phyloP scores from a whole-genome alignment of 2,113 vertebrate genomes.

The Myotis davidii region DNA sequence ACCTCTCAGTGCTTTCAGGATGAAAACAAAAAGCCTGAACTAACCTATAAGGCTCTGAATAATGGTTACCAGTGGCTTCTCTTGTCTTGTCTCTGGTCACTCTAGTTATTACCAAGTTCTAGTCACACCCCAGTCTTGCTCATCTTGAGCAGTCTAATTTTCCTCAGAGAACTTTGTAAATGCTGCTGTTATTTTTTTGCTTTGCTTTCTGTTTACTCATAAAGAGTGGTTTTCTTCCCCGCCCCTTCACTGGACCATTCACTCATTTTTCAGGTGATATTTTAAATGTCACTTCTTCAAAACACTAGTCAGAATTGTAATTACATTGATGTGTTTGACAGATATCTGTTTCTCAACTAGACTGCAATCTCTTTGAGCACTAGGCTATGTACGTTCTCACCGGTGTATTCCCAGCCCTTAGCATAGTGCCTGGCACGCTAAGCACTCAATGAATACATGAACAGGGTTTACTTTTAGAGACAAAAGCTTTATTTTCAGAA shows the following conservation, averaged over 20 bases:
- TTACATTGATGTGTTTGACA: not conserved
- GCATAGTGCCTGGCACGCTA: no score
- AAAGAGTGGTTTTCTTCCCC: not conserved
- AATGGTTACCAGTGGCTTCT: not conserved
- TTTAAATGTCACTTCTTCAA: constrained; percentile 32
- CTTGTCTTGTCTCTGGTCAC: not conserved
- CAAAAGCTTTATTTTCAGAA: not conserved
- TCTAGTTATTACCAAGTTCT: not conserved
- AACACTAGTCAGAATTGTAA: not conserved
- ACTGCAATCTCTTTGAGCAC: not conserved
- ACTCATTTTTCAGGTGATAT: not conserved
- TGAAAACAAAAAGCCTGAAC: not conserved
- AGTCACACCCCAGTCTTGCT: not conserved
- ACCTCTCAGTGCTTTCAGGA: not conserved
- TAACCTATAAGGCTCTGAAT: not conserved
- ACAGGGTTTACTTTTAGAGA: not conserved
- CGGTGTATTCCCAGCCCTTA: no score
- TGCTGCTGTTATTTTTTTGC: not conserved
- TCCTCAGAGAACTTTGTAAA: not conserved
- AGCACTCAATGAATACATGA: no score
- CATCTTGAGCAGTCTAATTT: not conserved
- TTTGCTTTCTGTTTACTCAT: not conserved
- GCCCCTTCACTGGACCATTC: not conserved
- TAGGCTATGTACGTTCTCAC: not conserved
- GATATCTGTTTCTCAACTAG: not conserved